phyloP scores from a whole-genome alignment of 2,888 invertebrate species.

The Tubulanus polymorphus region DNA sequence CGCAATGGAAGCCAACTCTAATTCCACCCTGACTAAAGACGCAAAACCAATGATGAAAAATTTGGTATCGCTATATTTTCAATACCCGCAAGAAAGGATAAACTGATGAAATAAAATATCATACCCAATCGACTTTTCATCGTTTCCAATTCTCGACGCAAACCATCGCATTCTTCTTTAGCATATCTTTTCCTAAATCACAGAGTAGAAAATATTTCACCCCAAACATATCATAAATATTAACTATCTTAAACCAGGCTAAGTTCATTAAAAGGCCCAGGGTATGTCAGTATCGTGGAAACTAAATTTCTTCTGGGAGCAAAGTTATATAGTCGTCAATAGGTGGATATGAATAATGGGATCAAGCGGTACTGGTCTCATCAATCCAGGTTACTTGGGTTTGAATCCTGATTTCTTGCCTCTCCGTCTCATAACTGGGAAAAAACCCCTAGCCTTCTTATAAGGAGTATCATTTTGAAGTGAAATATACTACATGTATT shows the following conservation, averaged over 20 bases:
- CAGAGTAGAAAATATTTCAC: background rate
- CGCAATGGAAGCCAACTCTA: background rate
- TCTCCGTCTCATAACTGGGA: too few relatives aligned
- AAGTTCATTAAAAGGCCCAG: too few relatives aligned
- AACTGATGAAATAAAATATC: too few relatives aligned
- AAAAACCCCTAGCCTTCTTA: background rate
- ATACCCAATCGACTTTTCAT: background rate
- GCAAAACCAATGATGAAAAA: background rate
- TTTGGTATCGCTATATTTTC: too few relatives aligned
- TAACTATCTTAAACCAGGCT: background rate
- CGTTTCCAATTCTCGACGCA: background rate
- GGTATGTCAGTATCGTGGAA: too few relatives aligned
- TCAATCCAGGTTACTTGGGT: too few relatives aligned
- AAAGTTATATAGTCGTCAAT: too few relatives aligned
- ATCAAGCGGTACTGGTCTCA: too few relatives aligned
- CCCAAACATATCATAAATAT: background rate
- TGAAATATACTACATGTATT: background rate
- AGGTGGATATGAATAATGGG: too few relatives aligned
- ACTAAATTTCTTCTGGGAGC: too few relatives aligned
- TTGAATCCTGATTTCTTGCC: too few relatives aligned
- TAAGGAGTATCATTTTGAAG: background rate
- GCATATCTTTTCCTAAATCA: background rate
- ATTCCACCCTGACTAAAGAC: background rate
- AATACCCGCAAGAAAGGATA: too few relatives aligned
- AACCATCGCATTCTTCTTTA: background rate